Conservation (phyloP, 2,113 vertebrate species). For the Ovis canadensis region DNA sequence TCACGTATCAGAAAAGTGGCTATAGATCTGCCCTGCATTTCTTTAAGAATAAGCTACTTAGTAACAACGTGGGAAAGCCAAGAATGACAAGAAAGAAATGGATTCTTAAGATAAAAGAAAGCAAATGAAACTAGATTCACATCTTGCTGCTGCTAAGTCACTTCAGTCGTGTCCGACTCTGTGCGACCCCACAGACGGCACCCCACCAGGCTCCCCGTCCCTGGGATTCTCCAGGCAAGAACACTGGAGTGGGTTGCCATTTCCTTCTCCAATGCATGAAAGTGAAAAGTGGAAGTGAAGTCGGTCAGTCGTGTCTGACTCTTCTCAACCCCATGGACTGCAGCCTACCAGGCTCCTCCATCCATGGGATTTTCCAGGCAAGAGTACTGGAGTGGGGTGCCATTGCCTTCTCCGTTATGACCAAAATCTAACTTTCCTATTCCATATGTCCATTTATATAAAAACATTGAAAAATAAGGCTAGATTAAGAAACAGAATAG, state of each 20-base stretch:
- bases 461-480: background rate
- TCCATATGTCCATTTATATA: background rate
- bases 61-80: background rate
- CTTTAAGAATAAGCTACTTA: background rate
- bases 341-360: too few relatives aligned
- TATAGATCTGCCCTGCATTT: background rate
- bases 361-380: too few relatives aligned
- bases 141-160: background rate
- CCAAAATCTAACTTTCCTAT: background rate
- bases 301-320: too few relatives aligned
- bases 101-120: background rate
- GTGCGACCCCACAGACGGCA: too few relatives aligned
- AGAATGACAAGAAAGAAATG: background rate
- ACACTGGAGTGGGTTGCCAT: too few relatives aligned
- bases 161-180: too few relatives aligned
- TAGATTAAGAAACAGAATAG: background rate
- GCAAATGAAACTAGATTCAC: background rate
- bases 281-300: too few relatives aligned
- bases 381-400: too few relatives aligned
- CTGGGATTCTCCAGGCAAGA: too few relatives aligned
- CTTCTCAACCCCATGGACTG: too few relatives aligned
- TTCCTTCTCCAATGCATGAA: too few relatives aligned
- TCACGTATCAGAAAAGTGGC: background rate
- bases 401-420: background rate
- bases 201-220: too few relatives aligned